Conservation (phyloP, 2,888 invertebrate species). For the Melinaea menophilus region DNA sequence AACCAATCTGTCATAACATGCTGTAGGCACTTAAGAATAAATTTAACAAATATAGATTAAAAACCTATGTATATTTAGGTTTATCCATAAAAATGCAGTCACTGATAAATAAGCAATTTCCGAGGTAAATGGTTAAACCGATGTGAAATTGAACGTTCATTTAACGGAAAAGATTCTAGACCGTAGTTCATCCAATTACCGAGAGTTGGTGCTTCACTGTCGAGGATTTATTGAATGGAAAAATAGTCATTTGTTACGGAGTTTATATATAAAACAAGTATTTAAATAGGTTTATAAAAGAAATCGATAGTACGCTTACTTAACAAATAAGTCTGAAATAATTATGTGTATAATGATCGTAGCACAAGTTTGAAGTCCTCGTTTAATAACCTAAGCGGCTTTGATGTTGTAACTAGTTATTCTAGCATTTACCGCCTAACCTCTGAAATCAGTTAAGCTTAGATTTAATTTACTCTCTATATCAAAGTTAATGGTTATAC, state of each 20-base stretch:
- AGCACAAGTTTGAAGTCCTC: too few relatives aligned
- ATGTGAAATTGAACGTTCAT: slow-evolving; percentile 6
- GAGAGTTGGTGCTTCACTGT: background rate
- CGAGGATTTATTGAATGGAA: too few relatives aligned
- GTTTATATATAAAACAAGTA: too few relatives aligned
- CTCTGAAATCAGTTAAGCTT: slow-evolving; percentile 3
- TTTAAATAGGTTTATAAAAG: too few relatives aligned
- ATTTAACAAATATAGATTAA: too few relatives aligned
- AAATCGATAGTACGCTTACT: too few relatives aligned
- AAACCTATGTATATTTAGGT: background rate
- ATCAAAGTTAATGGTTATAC: slow-evolving; percentile 1
- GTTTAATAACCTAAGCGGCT: background rate
- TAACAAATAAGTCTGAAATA: too few relatives aligned
- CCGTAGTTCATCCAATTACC: slow-evolving; percentile 6
- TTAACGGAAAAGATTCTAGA: slow-evolving; percentile 5
- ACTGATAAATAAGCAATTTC: slow-evolving; percentile 7
- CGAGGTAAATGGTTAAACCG: background rate
- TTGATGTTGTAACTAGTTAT: background rate
- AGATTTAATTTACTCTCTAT: slow-evolving; percentile 4
- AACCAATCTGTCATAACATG: too few relatives aligned
- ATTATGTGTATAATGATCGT: too few relatives aligned
- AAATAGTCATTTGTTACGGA: too few relatives aligned
- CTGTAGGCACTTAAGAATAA: too few relatives aligned
- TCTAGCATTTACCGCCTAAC: slow-evolving; percentile 2
- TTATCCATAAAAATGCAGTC: slow-evolving; percentile 4